Base-by-base conservation (phyloP, 1,140 invertebrate genomes). In the Drosophila nigromelanica region DNA sequence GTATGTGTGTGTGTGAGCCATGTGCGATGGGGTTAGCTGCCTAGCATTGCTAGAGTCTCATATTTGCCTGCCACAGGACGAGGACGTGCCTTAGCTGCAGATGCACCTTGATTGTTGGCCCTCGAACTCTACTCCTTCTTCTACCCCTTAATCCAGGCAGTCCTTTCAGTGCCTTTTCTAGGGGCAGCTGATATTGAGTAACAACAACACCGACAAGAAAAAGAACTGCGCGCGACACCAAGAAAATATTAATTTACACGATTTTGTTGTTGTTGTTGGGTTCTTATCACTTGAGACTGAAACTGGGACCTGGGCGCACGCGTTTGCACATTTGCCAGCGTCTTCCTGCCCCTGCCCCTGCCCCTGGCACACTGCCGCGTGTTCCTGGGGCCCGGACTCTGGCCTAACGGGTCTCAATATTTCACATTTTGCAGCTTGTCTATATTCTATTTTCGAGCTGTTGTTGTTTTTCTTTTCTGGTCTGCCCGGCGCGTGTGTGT, bases 281-380 rank as follows among this genome's bases (percentile, higher is more conserved):
- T 47, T 50, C 81, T 86, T 86, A 86, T 86, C 81, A 77, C 78
- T 74, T 55, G 47, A 71, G 63, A 64, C 45, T 24, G 27, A 12
- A 30, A 35, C 39, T 52, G 30, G 48, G 24, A 69, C 18, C 15
- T 21, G 42, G 76, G 81, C 81, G 78, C 82, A 87, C 78, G 82
- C 82, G 78, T 78, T 77, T 76, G 71, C 78, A 78, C 82, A 82
- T 85, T 78, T 80, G 73, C 74, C 73, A 69, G 76, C 75, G 59
- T 82, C 69, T 67, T 54, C 72, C 67, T 69, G 43, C 42, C 48
- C 40, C 40, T 37, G 15, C 4, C 11, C n/a, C n/a, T n/a, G n/a
- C n/a, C n/a, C n/a, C n/a, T n/a, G n/a, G n/a, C n/a, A n/a, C n/a
- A 14, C 35, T 43, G 24, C 18, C 15, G 21, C 54, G 27, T 12